Evolutionary conservation across 2,888 invertebrate genomes (phyloP), one percentile per base, ranked within the genome.

Genomic region (Aporophyla nigra): DNA sequence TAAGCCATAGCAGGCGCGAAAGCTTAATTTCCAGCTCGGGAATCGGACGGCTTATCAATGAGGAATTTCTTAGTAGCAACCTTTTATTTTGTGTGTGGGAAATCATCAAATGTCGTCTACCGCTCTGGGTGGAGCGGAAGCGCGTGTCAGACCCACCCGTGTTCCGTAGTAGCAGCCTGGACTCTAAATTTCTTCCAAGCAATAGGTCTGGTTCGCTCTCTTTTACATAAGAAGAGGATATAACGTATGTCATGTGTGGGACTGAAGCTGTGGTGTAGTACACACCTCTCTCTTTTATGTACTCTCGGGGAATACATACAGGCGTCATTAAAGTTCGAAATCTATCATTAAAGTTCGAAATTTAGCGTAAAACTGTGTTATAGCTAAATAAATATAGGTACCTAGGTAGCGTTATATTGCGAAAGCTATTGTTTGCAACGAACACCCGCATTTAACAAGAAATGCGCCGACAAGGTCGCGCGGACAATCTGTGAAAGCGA

Each of bases 401-500:
- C 43, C 24, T 53, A 56, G 10, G n/a, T 66, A 59, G 24, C 54
- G 14, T 46, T 46, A 12, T 72, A 66, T 76, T 76, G 53, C 40
- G 33, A 76, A 76, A 79, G 56, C 62, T 21, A 76, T 84, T 83
- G 66, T 79, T 83, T 72, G 83, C 59, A 76, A 71, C 70, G 21
- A 72, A 54, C 63, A 74, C 71, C 53, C 73, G 71, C 62, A 82
- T 85, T 75, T 51, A 71, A 66, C 73, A 76, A 82, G 83, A 83
- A 85, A 78, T 76, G 74, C 65, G 63, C 21, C 24, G 46, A 19
- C 82, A 84, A 78, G 83, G 84, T 66, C 83, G 59, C 33, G 49
- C 68, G 53, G 65, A 74, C 82, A 67, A 67, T 62, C 83, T 67
- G 72, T 71, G 82, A 85, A 84, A 86, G 83, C 74, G 63, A 61